Evolutionary conservation across 92 coral and sea anemone species (phyloP).

Genomic region (Ricordea florida): DNA sequence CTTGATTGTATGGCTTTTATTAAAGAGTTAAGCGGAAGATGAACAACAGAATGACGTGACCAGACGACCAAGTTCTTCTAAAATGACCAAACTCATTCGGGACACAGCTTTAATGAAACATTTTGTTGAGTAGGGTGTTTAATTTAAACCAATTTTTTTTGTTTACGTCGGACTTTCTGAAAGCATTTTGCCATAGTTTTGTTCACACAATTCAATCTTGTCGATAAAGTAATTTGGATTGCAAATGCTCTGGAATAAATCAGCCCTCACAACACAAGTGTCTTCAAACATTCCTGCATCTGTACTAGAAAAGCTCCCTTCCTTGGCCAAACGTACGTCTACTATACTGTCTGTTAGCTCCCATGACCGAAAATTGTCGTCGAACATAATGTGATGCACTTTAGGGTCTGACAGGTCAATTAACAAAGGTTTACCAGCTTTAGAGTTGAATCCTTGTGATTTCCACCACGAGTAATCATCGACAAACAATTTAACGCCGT

Average conservation of each 20-base stretch:
- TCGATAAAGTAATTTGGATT: constrained; percentile 74
- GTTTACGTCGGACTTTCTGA: too few relatives aligned
- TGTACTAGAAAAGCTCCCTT: constrained; percentile 27
- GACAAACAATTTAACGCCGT: constrained; percentile 63
- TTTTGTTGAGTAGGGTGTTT: too few relatives aligned
- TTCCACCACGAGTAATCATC: constrained; percentile 83
- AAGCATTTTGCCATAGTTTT: constrained; percentile 43
- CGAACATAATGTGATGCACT: constrained; percentile 83
- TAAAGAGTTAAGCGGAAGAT: too few relatives aligned
- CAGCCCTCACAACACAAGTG: constrained; percentile 68
- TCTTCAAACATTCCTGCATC: constrained; percentile 66
- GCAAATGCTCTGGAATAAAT: constrained; percentile 71
- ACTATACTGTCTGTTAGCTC: constrained; percentile 75
- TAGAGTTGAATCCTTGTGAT: constrained; percentile 28
- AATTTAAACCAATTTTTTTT: too few relatives aligned
- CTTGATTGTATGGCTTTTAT: too few relatives aligned
- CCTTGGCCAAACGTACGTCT: constrained; percentile 36
- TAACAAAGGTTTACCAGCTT: constrained; percentile 73
- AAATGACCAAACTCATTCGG: too few relatives aligned
- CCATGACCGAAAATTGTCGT: constrained; percentile 83
- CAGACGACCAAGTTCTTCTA: too few relatives aligned
- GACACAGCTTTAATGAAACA: too few relatives aligned
- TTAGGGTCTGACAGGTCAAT: constrained; percentile 54
- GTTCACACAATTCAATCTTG: constrained; percentile 64
- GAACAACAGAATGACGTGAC: too few relatives aligned